These are phyloP conservation scores for Drosophila niveifrons DNA, from an alignment of 2,888 invertebrate genomes.

Conservation along the genomic window DNA sequence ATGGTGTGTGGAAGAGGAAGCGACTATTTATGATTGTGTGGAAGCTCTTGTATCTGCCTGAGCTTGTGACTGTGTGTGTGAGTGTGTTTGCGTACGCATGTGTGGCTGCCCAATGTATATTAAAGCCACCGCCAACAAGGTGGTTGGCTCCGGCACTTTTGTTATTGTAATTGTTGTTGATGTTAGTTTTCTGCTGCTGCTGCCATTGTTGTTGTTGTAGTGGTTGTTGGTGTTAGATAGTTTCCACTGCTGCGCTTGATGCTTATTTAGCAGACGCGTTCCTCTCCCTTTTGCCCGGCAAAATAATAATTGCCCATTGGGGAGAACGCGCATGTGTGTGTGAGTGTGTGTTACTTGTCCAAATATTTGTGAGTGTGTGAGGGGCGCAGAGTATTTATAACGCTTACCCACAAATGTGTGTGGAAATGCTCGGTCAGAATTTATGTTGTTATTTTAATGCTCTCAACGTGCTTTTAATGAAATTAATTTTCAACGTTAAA, in stretches of 20 bases:
- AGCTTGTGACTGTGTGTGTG: slow-evolving; percentile 24
- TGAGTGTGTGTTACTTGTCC: slow-evolving; percentile 24
- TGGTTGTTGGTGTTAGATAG: slow-evolving; percentile 30
- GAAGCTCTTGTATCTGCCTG: slow-evolving; percentile 11
- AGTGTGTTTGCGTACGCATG: slow-evolving; percentile 21
- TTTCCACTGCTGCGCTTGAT: slow-evolving; percentile 42
- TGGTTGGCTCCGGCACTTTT: slow-evolving; percentile 23
- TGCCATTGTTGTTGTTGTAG: slow-evolving; percentile 29
- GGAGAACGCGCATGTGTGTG: slow-evolving; percentile 25
- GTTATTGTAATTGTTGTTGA: slow-evolving; percentile 49
- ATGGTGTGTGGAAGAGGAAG: no score
- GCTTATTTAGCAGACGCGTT: slow-evolving; percentile 59
- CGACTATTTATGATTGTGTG: slow-evolving; percentile 30
- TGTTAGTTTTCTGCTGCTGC: slow-evolving; percentile 34
- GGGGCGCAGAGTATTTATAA: slow-evolving; percentile 58
- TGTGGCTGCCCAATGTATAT: slow-evolving; percentile 35
- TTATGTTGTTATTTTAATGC: slow-evolving; percentile 50
- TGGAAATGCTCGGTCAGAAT: slow-evolving; percentile 36
- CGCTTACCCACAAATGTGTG: slow-evolving; percentile 38
- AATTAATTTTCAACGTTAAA: slow-evolving; percentile 63
- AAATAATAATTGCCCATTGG: slow-evolving; percentile 62
- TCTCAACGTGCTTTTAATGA: slow-evolving; percentile 62
- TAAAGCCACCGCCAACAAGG: slow-evolving; percentile 20
- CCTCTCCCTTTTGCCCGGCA: slow-evolving; percentile 31
- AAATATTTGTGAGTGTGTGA: slow-evolving; percentile 43